Evolutionary conservation across 2,888 invertebrate genomes (phyloP), one percentile per base, ranked within the genome.

Genomic region (Melinopterus prodromus): DNA sequence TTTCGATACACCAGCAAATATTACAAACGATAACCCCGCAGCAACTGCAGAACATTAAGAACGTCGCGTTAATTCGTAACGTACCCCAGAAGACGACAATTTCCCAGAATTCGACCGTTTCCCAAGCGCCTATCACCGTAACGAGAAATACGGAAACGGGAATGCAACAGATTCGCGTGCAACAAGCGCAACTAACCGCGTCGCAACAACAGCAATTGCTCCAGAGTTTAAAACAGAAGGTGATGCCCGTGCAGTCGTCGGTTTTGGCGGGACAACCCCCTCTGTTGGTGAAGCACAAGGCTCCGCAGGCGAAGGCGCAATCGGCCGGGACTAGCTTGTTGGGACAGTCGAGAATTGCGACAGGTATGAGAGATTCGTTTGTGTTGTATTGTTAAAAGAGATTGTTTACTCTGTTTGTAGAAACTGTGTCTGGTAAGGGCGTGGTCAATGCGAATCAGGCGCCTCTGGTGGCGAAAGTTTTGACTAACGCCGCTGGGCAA

Each of bases 381-480:
- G 76, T 79, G 15, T 72, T 81, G 69, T 77, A 71, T 78, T 76
- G 36, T 71, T 26, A 9, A 77, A 81, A 15, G 37, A 38, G 76
- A 6, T 75, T 79, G 36, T 37, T 76, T 81, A 77, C 71, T 77
- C 70, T n/a, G 74, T 16, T 74, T 80, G 37, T 77, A 80, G 79
- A 80, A 6, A 37, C 77, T 0, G 74, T 78, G 53, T 69, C 78
- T 4, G 35, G n/a, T 16, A 80, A 80, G 69, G 75, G 75, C 4
- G 78, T 77, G 77, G 70, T 80, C 26, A 83, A 84, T 86, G 16
- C 83, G 87, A 9, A 87, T 86, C 85, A 92, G 91, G 86, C 87
- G 53, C 93, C 93, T 4, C 92, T 95, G 37, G 92, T 95, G 70
- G 95, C 95, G 0, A 95, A 95, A 87, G 92, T 95, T 16, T 89